Evolutionary conservation across 64 coral and sea anemone genomes (phyloP).

Genomic region (Actinia tenebrosa): DNA sequence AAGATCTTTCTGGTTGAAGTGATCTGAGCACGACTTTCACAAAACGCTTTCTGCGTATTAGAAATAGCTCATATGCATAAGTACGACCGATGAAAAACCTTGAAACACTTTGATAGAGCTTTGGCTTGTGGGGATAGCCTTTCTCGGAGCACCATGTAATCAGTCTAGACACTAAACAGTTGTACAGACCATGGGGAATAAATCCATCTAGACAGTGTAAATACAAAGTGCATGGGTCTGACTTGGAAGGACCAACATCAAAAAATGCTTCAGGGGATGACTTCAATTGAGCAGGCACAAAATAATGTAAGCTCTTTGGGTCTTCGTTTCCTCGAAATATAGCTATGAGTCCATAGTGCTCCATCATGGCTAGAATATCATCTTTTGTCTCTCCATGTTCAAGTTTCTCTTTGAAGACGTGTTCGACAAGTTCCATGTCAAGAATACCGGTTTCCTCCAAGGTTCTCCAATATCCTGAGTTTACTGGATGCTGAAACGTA

Average conservation of each 20-base stretch:
- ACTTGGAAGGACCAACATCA: constrained; percentile 10
- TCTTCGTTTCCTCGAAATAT: neutral
- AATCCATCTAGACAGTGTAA: constrained; percentile 31
- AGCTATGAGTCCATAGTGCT: constrained; percentile 47
- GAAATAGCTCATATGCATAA: constrained; percentile 18
- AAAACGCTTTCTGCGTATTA: constrained; percentile 37
- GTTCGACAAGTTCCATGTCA: constrained; percentile 32
- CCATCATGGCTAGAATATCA: constrained; percentile 55
- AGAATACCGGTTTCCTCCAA: constrained; percentile 47
- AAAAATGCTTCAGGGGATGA: constrained; percentile 25
- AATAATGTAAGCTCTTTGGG: neutral
- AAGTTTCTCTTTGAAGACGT: constrained; percentile 30
- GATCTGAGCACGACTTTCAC: constrained; percentile 19
- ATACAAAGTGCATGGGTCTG: constrained; percentile 40
- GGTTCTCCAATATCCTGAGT: constrained; percentile 12
- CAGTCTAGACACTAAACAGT: constrained; percentile 24
- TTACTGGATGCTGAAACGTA: constrained; percentile 24
- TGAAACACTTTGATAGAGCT: constrained; percentile 38
- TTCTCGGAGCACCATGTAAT: constrained; percentile 19
- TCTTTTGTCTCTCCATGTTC: constrained; percentile 9
- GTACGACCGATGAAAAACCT: constrained; percentile 31
- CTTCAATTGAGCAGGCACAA: constrained; percentile 42
- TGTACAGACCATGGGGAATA: constrained; percentile 43
- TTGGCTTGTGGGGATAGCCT: constrained; percentile 31
- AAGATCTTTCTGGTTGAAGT: neutral